phyloP scores from a whole-genome alignment of 2,113 vertebrate species.

The Myrmophylax atrothorax region DNA sequence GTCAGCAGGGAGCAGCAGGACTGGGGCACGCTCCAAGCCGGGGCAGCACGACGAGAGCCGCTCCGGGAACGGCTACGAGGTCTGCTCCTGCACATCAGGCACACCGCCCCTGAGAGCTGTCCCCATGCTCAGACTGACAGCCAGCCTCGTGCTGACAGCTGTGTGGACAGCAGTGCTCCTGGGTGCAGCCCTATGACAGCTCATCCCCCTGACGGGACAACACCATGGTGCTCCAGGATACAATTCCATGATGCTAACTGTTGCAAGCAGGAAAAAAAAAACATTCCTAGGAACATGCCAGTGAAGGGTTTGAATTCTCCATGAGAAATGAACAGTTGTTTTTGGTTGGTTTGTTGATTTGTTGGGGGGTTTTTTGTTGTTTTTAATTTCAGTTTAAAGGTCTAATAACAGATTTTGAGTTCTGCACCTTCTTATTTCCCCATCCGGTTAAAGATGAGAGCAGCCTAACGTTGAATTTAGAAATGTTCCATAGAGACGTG shows the following conservation, averaged over 20 bases:
- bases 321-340: constrained; percentile 48
- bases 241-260: neutral
- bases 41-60: constrained; percentile 80
- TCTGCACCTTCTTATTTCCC: constrained; percentile 7
- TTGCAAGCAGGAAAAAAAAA: neutral
- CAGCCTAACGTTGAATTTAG: neutral
- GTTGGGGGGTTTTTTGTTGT: neutral
- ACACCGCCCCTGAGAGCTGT: neutral
- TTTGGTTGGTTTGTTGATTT: neutral
- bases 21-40: constrained; percentile 61
- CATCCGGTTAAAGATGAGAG: neutral
- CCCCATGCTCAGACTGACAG: neutral
- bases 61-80: constrained; percentile 84
- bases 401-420: constrained; percentile 25
- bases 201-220: accelerated
- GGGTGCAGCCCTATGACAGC: constrained; percentile 74
- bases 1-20: constrained; percentile 63
- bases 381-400: constrained; percentile 15
- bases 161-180: constrained; percentile 74
- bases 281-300: constrained; percentile 53
- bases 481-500: neutral
- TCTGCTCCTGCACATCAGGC: constrained; percentile 90
- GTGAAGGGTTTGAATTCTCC: constrained; percentile 62
- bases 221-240: neutral
- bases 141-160: constrained; percentile 13